phyloP scores from a whole-genome alignment of 2,888 invertebrate species.

The Sarcophaga caerulescens region DNA sequence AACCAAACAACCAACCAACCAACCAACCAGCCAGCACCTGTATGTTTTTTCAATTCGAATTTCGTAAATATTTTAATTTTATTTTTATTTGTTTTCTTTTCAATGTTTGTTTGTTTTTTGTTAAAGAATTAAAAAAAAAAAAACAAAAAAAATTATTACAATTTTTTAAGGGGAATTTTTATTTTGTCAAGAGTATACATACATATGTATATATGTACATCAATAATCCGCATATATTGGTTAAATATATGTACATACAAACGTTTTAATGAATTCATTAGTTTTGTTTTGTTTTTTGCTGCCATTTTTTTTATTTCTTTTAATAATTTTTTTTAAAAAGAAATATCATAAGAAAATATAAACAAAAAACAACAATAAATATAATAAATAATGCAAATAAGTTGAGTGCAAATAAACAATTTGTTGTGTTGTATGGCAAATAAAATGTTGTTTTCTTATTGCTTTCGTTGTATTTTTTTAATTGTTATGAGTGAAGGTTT shows the following conservation, averaged over 20 bases:
- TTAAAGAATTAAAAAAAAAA: not conserved
- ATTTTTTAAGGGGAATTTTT: slow-evolving; percentile 11
- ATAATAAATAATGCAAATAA: slow-evolving; percentile 36
- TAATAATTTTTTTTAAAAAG: slow-evolving; percentile 11
- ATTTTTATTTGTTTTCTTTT: not conserved
- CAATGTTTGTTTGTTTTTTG: not conserved
- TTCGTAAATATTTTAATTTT: not conserved
- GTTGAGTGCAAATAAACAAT: slow-evolving; percentile 34
- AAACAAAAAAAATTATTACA: not conserved
- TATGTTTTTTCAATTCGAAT: slow-evolving; percentile 5
- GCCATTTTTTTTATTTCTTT: not conserved
- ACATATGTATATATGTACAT: not conserved
- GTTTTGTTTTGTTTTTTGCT: not conserved
- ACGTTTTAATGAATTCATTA: not conserved
- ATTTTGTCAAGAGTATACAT: not conserved
- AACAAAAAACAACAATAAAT: not conserved
- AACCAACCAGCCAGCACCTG: not conserved
- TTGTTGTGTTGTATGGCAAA: slow-evolving; percentile 9
- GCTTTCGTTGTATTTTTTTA: slow-evolving; percentile 10
- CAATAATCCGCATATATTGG: not conserved
- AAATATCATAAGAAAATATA: slow-evolving; percentile 19
- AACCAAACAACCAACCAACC: not conserved
- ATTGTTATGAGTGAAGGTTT: slow-evolving; percentile 39
- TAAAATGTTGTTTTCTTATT: not conserved
- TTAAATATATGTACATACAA: not conserved